Evolutionary conservation across 2,113 vertebrate species (phyloP).

Genomic region (Pelmatolapia mariae): DNA sequence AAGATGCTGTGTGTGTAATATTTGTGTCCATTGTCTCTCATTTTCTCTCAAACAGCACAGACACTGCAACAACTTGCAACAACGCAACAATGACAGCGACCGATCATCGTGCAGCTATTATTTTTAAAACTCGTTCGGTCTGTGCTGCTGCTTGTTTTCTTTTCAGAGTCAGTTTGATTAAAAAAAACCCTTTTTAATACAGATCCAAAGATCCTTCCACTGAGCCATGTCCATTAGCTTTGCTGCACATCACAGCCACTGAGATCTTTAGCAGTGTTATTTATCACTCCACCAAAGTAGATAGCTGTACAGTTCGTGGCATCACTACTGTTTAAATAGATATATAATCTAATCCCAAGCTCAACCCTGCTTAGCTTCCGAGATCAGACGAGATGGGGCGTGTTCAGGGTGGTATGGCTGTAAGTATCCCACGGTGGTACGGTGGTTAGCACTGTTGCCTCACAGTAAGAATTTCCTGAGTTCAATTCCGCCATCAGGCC

Average conservation of each 20-base stretch:
- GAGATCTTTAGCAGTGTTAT: neutral
- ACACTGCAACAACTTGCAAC: rapidly evolving
- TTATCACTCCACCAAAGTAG: neutral
- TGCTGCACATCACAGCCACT: neutral
- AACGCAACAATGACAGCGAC: rapidly evolving
- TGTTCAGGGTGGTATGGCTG: neutral
- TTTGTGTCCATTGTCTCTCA: neutral
- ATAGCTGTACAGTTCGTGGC: neutral
- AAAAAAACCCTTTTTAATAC: neutral
- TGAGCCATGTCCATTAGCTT: neutral
- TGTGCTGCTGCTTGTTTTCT: neutral
- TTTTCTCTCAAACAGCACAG: neutral
- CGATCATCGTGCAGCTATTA: neutral
- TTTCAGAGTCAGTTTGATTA: neutral
- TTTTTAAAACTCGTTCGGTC: neutral
- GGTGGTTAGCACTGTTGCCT: neutral
- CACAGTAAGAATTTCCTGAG: neutral
- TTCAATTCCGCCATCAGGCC: neutral
- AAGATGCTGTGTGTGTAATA: neutral
- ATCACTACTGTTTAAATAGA: neutral
- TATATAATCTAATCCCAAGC: neutral
- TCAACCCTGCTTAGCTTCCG: neutral
- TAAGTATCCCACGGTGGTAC: neutral
- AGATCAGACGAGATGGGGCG: neutral
- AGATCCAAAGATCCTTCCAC: neutral